A percentile compares a stretch with the other conserved stretches of the same genome.
Conservation (phyloP, 2,113 vertebrate genomes). For the Coreoperca whiteheadi region DNA sequence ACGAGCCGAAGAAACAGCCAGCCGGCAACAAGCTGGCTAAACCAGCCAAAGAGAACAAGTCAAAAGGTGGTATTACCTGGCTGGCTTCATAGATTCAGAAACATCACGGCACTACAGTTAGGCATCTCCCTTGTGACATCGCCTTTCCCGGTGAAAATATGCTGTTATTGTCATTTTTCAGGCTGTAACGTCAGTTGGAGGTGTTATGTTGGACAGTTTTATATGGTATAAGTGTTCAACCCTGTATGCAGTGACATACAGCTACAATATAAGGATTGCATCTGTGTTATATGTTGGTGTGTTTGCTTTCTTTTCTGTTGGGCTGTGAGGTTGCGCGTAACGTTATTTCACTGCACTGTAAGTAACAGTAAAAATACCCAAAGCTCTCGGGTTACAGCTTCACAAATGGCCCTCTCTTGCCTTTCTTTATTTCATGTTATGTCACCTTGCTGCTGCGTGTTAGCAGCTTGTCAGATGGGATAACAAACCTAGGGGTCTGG, state of each 20-base stretch:
- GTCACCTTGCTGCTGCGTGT: not conserved
- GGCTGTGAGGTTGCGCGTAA: not conserved
- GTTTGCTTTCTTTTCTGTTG: not conserved
- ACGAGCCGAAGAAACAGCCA: constrained; percentile 76
- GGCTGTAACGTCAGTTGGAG: not conserved
- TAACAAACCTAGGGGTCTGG: not conserved
- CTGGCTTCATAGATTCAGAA: too few species aligned
- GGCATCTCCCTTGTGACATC: not conserved
- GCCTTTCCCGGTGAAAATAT: not conserved
- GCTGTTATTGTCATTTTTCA: not conserved
- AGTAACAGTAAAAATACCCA: not conserved
- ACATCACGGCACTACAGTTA: not conserved
- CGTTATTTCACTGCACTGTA: too few species aligned
- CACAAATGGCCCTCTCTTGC: not conserved
- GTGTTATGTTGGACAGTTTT: not conserved
- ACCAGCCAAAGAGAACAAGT: constrained; percentile 78
- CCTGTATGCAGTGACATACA: not conserved
- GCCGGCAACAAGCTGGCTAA: constrained; percentile 67
- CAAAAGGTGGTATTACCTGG: constrained; percentile 73
- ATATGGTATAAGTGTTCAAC: not conserved
- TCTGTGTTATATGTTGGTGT: not conserved
- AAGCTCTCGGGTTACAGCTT: not conserved
- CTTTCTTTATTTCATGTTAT: not conserved
- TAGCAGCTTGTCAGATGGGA: not conserved
- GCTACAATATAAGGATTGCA: too few species aligned